phyloP scores from a whole-genome alignment of 2,113 vertebrate genomes.

The Saccopteryx leptura region DNA sequence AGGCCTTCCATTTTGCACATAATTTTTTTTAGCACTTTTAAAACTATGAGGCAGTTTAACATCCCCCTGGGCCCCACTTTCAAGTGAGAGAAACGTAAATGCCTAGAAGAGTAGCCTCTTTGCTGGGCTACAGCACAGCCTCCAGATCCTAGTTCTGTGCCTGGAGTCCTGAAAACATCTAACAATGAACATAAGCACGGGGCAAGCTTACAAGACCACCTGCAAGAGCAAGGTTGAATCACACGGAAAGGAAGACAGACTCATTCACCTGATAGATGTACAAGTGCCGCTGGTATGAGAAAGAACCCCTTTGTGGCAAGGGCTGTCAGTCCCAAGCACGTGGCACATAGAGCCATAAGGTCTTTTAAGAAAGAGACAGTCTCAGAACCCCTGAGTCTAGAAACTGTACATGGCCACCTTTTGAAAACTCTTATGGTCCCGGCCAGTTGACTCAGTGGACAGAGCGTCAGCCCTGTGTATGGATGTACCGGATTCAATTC shows the following conservation, averaged over 20 bases:
- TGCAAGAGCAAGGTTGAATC: background rate
- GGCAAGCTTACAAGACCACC: background rate
- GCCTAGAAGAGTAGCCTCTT: background rate
- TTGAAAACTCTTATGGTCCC: background rate
- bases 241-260: background rate
- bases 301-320: background rate
- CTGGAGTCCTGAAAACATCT: background rate
- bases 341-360: background rate
- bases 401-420: background rate
- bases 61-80: background rate
- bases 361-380: background rate
- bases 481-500: too few species aligned
- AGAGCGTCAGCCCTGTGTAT: too few species aligned
- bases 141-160: background rate
- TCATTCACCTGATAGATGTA: fast-evolving
- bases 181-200: background rate
- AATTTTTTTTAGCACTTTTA: constrained; percentile 32
- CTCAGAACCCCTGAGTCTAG: background rate
- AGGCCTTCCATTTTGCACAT: background rate
- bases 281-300: background rate
- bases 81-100: background rate
- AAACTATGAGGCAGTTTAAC: background rate
- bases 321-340: background rate
- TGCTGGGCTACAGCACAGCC: background rate
- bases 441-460: too few species aligned